These are phyloP conservation scores for Lepidotrigona ventralis DNA, from an alignment of 1,140 invertebrate genomes.

Conservation along the genomic window DNA sequence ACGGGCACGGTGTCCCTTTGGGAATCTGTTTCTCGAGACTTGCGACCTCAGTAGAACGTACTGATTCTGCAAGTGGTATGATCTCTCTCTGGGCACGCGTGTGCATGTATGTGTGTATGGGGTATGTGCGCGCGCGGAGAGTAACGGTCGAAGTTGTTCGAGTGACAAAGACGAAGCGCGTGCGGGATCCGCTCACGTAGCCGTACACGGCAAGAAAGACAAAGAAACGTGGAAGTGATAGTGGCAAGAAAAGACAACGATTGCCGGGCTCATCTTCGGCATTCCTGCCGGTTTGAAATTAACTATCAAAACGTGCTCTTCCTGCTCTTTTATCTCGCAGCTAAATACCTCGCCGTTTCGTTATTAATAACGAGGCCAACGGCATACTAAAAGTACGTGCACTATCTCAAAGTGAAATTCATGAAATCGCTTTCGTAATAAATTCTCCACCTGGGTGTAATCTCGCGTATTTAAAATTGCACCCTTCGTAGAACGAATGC, in stretches of 20 bases:
- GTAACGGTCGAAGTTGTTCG: conserved; percentile 1
- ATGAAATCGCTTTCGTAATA: conserved; percentile 36
- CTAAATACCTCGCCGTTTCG: conserved; percentile 57
- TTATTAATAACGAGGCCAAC: conserved; percentile 59
- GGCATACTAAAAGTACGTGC: conserved; percentile 37
- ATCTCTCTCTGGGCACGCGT: neutral
- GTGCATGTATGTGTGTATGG: neutral
- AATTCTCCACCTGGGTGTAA: conserved; percentile 13
- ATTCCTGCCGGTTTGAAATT: conserved; percentile 55
- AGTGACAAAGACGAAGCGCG: neutral
- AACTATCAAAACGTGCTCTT: conserved; percentile 57
- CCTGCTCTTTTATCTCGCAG: conserved; percentile 50
- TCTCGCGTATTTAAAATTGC: conserved; percentile 26
- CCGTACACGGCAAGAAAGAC: conserved; percentile 6
- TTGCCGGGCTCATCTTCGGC: conserved; percentile 26
- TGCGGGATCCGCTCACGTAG: conserved; percentile 48
- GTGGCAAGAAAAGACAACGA: conserved; percentile 10
- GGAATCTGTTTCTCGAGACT: conserved; percentile 30
- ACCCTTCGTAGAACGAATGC: conserved; percentile 8
- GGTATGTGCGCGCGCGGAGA: neutral
- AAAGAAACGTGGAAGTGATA: conserved; percentile 23
- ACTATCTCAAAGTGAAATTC: conserved; percentile 45
- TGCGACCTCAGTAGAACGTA: neutral
- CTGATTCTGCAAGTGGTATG: conserved; percentile 24
- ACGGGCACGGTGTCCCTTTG: neutral